Percentiles rank a stretch among this genome's conserved stretches.
phyloP scores from a whole-genome alignment of 2,888 invertebrate species.

The Epistrophe grossulariae region DNA sequence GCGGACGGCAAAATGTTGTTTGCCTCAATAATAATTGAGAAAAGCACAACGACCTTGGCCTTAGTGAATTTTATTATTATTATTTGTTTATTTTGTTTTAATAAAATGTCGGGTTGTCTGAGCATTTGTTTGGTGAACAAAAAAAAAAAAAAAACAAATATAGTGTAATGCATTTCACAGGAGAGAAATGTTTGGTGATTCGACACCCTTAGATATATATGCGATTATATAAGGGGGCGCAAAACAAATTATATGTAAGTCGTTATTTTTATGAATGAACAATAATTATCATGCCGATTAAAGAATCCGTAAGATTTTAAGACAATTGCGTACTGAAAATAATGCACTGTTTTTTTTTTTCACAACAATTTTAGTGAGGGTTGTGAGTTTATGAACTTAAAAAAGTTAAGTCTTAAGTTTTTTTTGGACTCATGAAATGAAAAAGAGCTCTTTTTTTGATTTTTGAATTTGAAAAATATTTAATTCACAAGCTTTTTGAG shows the following conservation, averaged over 20 bases:
- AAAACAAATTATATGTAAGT: neutral
- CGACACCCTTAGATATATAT: neutral
- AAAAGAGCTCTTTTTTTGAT: no score
- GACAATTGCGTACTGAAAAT: no score
- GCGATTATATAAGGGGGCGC: neutral
- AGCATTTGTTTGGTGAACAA: conserved; percentile 25
- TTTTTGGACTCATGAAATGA: no score
- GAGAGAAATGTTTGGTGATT: neutral
- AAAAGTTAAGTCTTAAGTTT: no score
- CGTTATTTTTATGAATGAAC: neutral
- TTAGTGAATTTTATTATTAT: conserved; percentile 55
- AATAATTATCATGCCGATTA: no score
- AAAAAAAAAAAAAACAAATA: neutral
- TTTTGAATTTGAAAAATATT: no score
- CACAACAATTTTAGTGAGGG: no score
- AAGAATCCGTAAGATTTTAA: no score
- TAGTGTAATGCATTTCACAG: conserved; percentile 1
- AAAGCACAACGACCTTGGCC: conserved; percentile 65
- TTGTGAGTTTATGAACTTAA: no score
- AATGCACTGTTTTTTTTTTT: no score
- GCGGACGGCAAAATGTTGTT: conserved; percentile 61
- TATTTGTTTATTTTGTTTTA: conserved; percentile 44
- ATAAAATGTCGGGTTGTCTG: conserved; percentile 53
- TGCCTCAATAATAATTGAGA: conserved; percentile 63
- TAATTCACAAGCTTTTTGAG: no score